These are phyloP conservation scores for Malurus elegans DNA, from an alignment of 2,113 vertebrate species.

Conservation along the genomic window DNA sequence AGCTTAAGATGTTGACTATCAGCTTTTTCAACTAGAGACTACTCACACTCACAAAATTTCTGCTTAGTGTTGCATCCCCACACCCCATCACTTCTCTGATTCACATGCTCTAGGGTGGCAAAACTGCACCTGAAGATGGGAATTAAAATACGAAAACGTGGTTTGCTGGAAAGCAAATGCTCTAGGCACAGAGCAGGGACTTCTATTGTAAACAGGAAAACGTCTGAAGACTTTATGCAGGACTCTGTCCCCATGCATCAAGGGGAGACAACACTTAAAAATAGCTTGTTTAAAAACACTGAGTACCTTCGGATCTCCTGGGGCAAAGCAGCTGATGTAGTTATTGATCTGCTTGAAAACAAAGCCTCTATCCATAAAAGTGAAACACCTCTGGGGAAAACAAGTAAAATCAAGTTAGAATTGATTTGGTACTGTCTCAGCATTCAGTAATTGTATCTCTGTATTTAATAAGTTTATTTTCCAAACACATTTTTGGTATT, in stretches of 20 bases:
- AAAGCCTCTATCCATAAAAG: slow-evolving; percentile 97
- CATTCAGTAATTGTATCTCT: neutral
- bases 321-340: slow-evolving; percentile 93
- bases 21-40: neutral
- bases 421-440: neutral
- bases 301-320: slow-evolving; percentile 92
- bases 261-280: neutral
- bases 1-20: neutral
- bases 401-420: neutral
- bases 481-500: neutral
- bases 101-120: neutral
- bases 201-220: neutral
- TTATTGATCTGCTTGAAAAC: slow-evolving; percentile 98
- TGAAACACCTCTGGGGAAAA: slow-evolving; percentile 88
- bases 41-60: neutral
- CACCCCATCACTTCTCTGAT: neutral
- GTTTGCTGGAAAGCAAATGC: neutral
- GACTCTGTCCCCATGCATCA: neutral
- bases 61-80: neutral
- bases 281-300: neutral
- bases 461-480: neutral
- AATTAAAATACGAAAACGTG: neutral
- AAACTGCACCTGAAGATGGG: neutral
- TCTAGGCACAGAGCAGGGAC: neutral
- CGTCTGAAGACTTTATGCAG: neutral